Base-by-base conservation (phyloP, 2,888 invertebrate genomes). In the Aricia artaxerxes region DNA sequence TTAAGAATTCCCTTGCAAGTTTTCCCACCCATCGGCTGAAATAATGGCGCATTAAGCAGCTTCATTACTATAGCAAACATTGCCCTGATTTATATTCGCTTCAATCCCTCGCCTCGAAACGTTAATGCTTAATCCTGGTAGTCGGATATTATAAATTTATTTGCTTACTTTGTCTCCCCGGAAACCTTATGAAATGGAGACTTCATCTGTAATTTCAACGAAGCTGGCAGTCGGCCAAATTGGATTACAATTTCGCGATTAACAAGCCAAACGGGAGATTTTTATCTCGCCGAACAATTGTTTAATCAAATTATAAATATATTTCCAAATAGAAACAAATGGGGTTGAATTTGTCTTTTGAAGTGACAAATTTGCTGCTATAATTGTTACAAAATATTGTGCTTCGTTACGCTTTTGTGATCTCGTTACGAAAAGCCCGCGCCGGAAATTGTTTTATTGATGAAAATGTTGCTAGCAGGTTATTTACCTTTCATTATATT, bases 171-270 rank as follows among this genome's bases (percentile, higher is more conserved):
- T 78, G 57, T 61, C 78, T 78, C 78, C 73, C 73, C 38, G 78
- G 78, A 78, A 78, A 60, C 78, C 78, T 78, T 78, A 78, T 73
- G 78, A 78, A 78, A 78, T 73, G 73, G 78, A 78, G 73, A 24
- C 78, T 78, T 78, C 78, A 40, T 78, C 73, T 88, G 87, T 85
- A 85, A 85, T 90, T 88, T 88, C 88, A 88, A 86, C 85, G 85
- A 83, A 83, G 84, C 85, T 90, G 90, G 90, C 89, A 85, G 82
- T 83, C 82, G 83, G 87, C 90, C 90, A 91, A 90, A 91, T 90
- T 89, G 90, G 90, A 90, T 90, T 89, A 90, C 90, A 88, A 89
- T 90, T 88, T 90, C 86, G 85, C 88, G 88, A 90, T 90, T 90
- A 90, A 86, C 61, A 75, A 76, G 38, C 73, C 73, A 73, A 75